Evolutionary conservation across 2,888 invertebrate genomes (phyloP).

Genomic region (Desoria tigrina): DNA sequence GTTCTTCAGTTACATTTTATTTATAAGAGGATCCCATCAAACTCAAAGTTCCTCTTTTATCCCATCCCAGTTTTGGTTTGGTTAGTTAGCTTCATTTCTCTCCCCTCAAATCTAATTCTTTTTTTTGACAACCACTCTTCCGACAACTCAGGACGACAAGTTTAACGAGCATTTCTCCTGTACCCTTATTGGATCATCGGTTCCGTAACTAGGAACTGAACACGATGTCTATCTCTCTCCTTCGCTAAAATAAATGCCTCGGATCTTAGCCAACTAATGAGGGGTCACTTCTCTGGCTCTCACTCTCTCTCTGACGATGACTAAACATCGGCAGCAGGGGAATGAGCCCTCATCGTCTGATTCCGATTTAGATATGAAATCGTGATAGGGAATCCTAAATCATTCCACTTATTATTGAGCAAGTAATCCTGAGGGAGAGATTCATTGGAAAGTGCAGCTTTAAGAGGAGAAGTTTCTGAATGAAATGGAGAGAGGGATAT

Average conservation of each 20-base stretch:
- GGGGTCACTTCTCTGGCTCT: slow-evolving; percentile 1
- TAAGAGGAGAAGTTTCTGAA: too few species aligned
- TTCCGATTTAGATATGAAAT: slow-evolving; percentile 28
- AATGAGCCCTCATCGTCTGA: slow-evolving; percentile 36
- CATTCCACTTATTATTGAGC: slow-evolving; percentile 5
- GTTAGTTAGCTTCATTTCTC: slow-evolving; percentile 24
- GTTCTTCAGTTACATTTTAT: slow-evolving; percentile 4
- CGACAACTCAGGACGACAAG: neutral
- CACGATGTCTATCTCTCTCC: too few species aligned
- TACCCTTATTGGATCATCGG: neutral
- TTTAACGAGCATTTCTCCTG: slow-evolving; percentile 8
- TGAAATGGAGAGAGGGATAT: too few species aligned
- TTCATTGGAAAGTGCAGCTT: slow-evolving; percentile 3
- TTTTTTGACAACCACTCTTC: slow-evolving; percentile 17
- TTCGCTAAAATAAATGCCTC: too few species aligned
- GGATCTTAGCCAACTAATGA: neutral
- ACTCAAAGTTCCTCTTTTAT: slow-evolving; percentile 1
- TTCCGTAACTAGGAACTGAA: too few species aligned
- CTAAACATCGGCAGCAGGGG: slow-evolving; percentile 11
- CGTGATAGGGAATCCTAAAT: slow-evolving; percentile 10
- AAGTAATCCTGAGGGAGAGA: slow-evolving; percentile 14
- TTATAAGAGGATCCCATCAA: slow-evolving; percentile 1
- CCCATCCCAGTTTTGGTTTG: neutral
- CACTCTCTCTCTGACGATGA: neutral
- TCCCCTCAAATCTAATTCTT: slow-evolving; percentile 22